phyloP scores from a whole-genome alignment of 2,113 vertebrate species.

The Micronycteris hirsuta region DNA sequence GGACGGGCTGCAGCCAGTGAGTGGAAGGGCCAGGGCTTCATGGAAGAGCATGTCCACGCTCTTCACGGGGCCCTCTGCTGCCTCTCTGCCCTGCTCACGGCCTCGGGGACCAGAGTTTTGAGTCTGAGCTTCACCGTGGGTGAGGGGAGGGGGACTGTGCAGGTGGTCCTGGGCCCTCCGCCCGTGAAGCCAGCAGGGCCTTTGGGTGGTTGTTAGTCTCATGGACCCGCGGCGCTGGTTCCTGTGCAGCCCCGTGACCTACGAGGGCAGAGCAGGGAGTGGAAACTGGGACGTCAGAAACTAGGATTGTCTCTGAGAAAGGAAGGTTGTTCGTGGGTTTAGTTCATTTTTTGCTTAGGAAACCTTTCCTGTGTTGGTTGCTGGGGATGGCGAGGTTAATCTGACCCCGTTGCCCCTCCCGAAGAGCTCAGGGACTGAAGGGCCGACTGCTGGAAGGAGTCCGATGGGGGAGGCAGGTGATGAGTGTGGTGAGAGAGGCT shows the following conservation, averaged over 20 bases:
- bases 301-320: not conserved
- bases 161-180: not conserved
- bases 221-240: not conserved
- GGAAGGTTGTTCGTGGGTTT: not conserved
- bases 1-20: not conserved
- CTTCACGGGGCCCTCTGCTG: fast-evolving
- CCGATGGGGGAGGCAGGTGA: not conserved
- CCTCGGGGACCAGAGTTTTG: not conserved
- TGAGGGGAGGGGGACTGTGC: not conserved
- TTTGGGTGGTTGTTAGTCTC: not conserved
- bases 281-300: not conserved
- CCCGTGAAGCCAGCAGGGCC: not conserved
- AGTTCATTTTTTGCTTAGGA: not conserved
- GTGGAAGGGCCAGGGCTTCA: not conserved
- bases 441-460: not conserved
- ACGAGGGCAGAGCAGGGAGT: not conserved
- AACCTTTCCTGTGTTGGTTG: not conserved
- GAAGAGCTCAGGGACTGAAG: not conserved
- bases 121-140: fast-evolving
- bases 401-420: not conserved
- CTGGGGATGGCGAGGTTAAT: not conserved
- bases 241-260: not conserved
- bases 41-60: not conserved
- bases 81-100: not conserved
- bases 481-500: not conserved